Evolutionary conservation across 2,888 invertebrate species (phyloP).

Genomic region (Ditula angustiorana): DNA sequence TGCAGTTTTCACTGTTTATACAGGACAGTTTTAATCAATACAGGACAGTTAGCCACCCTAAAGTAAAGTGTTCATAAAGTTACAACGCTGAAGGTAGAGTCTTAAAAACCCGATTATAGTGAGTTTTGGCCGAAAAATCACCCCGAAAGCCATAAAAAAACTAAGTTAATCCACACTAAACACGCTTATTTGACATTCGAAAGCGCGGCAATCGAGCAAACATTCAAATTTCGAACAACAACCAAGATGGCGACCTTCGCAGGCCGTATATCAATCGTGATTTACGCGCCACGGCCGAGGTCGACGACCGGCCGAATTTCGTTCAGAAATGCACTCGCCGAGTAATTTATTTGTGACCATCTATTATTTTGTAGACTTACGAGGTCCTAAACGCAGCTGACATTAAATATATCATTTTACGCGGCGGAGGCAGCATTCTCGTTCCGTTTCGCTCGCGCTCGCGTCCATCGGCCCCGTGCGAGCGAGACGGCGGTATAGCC

Average conservation of each 20-base stretch:
- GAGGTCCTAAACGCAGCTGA: conserved; percentile 86
- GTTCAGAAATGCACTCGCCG: conserved; percentile 82
- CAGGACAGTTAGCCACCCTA: too few species aligned
- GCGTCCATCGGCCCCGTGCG: conserved; percentile 42
- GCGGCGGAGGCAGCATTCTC: conserved; percentile 68
- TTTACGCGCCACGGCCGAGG: conserved; percentile 82
- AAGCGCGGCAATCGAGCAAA: conserved; percentile 71
- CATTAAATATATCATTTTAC: conserved; percentile 85
- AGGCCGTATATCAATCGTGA: conserved; percentile 81
- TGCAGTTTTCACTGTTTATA: too few species aligned
- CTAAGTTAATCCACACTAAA: conserved; percentile 48
- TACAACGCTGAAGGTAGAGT: background rate
- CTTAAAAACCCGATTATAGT: background rate
- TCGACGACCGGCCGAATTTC: conserved; percentile 84
- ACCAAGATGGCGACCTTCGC: conserved; percentile 84
- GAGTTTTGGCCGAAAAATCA: background rate
- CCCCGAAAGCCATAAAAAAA: conserved; percentile 39
- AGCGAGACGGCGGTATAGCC: conserved; percentile 64
- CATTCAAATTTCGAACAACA: conserved; percentile 82
- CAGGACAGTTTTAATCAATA: too few species aligned
- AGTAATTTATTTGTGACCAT: conserved; percentile 85
- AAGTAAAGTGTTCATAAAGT: too few species aligned
- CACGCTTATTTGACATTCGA: conserved; percentile 60
- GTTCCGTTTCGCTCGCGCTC: conserved; percentile 58
- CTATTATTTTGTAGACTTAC: conserved; percentile 85